Conservation (phyloP, 2,113 vertebrate genomes). For the Hiodon alosoides region DNA sequence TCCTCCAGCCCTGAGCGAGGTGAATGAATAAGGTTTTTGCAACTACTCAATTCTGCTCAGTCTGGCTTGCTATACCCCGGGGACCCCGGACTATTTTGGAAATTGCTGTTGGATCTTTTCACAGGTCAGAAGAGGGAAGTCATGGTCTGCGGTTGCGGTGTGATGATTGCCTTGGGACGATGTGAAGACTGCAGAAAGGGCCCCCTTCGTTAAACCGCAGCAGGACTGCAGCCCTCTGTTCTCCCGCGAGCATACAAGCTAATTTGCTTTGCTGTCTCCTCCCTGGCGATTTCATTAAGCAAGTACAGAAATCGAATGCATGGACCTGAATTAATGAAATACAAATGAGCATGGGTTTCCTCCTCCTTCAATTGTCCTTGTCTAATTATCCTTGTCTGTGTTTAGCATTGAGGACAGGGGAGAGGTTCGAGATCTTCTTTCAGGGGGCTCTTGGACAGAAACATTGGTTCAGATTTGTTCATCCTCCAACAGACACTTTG, state of each 20-base stretch:
- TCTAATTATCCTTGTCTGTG: slow-evolving; percentile 24
- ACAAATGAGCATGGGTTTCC: slow-evolving; percentile 21
- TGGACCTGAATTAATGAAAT: slow-evolving; percentile 23
- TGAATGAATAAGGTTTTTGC: slow-evolving; percentile 33
- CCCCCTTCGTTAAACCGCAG: slow-evolving; percentile 14
- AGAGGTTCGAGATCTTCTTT: neutral
- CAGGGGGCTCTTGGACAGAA: neutral
- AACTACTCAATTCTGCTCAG: neutral
- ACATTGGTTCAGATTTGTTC: neutral
- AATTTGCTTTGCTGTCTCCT: slow-evolving; percentile 30
- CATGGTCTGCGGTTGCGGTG: slow-evolving; percentile 28
- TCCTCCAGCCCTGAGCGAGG: neutral
- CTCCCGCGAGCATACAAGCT: slow-evolving; percentile 22
- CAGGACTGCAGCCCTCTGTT: slow-evolving; percentile 21
- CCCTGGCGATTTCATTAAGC: slow-evolving; percentile 19
- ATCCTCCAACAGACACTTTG: too few relatives aligned
- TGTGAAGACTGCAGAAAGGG: neutral
- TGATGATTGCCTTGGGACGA: slow-evolving; percentile 26
- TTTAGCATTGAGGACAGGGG: neutral
- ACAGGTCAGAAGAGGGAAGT: slow-evolving; percentile 50
- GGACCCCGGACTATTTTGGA: slow-evolving; percentile 44
- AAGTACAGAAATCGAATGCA: slow-evolving; percentile 22
- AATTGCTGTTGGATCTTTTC: slow-evolving; percentile 50
- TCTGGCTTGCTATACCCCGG: slow-evolving; percentile 19
- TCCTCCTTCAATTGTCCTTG: neutral